Evolutionary conservation across 2,797 vertebrate genomes (phyloP).

Genomic region (Acrocephalus scirpaceus): DNA sequence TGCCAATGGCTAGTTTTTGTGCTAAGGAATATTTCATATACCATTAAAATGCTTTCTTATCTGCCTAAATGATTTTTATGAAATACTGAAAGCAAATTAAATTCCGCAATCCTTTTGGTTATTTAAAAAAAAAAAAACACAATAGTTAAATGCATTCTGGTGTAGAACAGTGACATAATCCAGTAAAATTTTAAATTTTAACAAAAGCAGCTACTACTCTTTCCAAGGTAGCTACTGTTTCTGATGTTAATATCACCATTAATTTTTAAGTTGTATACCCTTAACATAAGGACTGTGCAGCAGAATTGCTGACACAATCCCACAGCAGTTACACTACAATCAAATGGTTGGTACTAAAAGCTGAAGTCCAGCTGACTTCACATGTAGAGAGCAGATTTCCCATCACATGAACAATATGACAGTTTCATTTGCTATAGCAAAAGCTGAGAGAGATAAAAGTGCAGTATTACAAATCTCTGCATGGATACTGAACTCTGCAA

Average conservation of each 20-base stretch:
- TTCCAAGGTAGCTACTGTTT: neutral
- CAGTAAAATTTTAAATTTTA: neutral
- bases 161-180: neutral
- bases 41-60: neutral
- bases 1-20: neutral
- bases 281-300: neutral
- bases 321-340: neutral
- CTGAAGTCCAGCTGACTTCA: neutral
- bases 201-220: neutral
- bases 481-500: neutral
- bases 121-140: neutral
- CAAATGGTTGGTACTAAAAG: neutral
- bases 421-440: neutral
- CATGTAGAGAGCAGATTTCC: neutral
- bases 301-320: neutral
- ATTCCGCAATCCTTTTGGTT: neutral
- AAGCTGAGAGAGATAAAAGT: neutral
- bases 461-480: neutral
- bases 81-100: neutral
- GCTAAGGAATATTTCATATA: neutral
- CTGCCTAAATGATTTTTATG: neutral
- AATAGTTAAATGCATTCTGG: neutral
- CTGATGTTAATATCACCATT: neutral
- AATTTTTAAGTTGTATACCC: neutral
- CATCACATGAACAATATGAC: neutral